Percentiles rank a stretch among this genome's conserved stretches.
Conservation (phyloP, 2,113 vertebrate species). For the Rousettus leschenaultii region DNA sequence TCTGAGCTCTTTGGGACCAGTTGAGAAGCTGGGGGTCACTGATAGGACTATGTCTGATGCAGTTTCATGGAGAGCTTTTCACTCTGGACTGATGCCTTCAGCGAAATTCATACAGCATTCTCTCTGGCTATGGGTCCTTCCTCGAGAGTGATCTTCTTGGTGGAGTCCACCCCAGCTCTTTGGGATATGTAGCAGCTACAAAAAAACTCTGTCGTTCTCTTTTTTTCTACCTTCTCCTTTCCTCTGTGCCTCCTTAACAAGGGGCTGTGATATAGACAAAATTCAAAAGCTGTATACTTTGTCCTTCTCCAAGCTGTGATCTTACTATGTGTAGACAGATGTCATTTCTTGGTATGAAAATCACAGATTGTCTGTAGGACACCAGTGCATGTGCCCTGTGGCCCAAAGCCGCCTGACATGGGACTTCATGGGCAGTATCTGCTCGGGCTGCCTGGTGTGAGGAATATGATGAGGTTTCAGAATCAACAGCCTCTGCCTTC, state of each 20-base stretch:
- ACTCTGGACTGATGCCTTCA: not conserved
- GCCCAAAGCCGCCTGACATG: not conserved
- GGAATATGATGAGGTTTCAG: not conserved
- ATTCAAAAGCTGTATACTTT: not conserved
- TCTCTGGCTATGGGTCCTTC: not conserved
- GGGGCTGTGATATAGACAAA: not conserved
- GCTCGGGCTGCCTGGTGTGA: not conserved
- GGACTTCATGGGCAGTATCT: not conserved
- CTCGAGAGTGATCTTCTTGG: not conserved
- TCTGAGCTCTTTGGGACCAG: not conserved
- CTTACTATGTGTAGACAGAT: not conserved
- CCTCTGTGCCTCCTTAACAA: not conserved
- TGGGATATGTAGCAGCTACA: not conserved
- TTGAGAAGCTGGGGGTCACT: not conserved
- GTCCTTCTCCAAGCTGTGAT: not conserved
- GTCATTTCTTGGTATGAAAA: not conserved
- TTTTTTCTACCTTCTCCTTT: not conserved
- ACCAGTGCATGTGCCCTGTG: rapidly evolving
- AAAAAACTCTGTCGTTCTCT: not conserved
- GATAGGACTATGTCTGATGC: too few species aligned
- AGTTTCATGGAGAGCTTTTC: not conserved
- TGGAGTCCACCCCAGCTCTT: not conserved
- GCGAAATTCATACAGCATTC: not conserved
- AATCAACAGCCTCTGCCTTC: not conserved
- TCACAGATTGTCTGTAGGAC: not conserved